phyloP scores from a whole-genome alignment of 1,140 invertebrate genomes.

The Papilio helenus region DNA sequence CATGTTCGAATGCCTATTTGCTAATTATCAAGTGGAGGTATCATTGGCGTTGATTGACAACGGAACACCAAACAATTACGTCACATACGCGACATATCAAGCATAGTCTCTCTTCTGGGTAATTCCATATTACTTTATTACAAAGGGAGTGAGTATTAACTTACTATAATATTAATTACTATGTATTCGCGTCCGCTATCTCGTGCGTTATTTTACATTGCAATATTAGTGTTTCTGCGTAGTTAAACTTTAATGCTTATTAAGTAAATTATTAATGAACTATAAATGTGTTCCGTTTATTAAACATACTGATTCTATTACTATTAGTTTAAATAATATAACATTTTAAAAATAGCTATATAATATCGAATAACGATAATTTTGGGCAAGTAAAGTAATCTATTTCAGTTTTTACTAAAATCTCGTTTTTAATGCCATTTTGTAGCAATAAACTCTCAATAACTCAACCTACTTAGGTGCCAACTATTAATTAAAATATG shows the following conservation, averaged over 20 bases:
- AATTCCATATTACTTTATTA: neutral
- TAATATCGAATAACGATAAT: too few species aligned
- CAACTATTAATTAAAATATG: too few species aligned
- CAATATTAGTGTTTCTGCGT: neutral
- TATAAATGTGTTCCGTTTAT: too few species aligned
- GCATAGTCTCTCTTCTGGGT: neutral
- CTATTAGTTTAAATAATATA: neutral
- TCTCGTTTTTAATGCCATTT: too few species aligned
- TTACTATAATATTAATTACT: neutral
- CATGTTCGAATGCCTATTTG: slow-evolving; percentile 7
- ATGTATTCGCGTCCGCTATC: neutral
- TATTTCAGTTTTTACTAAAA: too few species aligned
- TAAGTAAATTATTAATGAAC: neutral
- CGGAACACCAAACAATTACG: neutral
- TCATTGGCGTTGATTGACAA: neutral
- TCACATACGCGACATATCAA: neutral
- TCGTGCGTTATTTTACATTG: neutral
- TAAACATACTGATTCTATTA: too few species aligned
- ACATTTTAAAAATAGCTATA: neutral
- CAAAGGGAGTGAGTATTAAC: neutral
- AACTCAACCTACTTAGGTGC: too few species aligned
- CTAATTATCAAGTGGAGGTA: neutral
- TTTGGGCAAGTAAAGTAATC: too few species aligned
- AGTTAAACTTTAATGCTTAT: neutral
- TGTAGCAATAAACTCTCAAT: too few species aligned